phyloP scores from a whole-genome alignment of 2,888 invertebrate genomes.

The Philhelius pedissequus region DNA sequence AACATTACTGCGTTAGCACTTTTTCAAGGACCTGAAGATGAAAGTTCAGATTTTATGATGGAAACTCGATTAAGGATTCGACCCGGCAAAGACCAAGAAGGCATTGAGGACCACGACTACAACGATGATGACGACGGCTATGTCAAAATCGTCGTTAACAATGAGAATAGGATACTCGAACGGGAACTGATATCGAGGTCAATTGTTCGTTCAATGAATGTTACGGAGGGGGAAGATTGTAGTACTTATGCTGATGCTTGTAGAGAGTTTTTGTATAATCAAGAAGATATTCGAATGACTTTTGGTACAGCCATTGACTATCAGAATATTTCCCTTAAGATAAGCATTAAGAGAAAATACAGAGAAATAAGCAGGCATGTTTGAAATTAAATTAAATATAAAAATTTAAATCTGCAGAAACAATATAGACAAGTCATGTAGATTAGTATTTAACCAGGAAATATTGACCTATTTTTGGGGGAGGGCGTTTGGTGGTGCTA shows the following conservation, averaged over 20 bases:
- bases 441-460: too few species aligned
- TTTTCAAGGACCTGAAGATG: constrained; percentile 72
- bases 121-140: constrained; percentile 13
- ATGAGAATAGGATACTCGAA: constrained; percentile 67
- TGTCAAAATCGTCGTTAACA: constrained; percentile 36
- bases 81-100: constrained; percentile 31
- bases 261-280: constrained; percentile 26
- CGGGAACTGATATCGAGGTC: constrained; percentile 71
- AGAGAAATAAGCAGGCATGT: neutral
- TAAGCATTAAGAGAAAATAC: constrained; percentile 38
- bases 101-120: constrained; percentile 1
- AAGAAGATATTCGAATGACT: constrained; percentile 47
- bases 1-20: constrained; percentile 71
- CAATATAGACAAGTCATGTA: too few species aligned
- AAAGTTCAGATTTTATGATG: constrained; percentile 74
- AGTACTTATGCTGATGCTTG: neutral
- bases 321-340: constrained; percentile 46
- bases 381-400: too few species aligned
- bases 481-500: too few species aligned
- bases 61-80: constrained; percentile 73
- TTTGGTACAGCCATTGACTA: constrained; percentile 47
- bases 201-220: constrained; percentile 71
- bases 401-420: too few species aligned
- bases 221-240: constrained; percentile 69
- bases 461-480: too few species aligned